Evolutionary conservation across 2,797 vertebrate genomes (phyloP), one percentile per base, ranked within the genome.

Genomic region (Moxostoma hubbsi): DNA sequence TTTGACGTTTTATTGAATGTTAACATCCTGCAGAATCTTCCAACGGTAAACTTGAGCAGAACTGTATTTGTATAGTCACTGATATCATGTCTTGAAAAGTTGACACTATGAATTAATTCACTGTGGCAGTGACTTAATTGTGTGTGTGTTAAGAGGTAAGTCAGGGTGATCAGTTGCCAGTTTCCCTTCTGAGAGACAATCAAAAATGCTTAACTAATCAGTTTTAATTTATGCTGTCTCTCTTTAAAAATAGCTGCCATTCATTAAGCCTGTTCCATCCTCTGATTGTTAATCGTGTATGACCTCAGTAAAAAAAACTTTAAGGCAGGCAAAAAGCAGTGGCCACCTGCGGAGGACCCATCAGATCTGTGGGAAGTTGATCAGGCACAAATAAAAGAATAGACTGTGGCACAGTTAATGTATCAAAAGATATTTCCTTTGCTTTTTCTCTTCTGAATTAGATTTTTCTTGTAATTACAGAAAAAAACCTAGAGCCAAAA

Each of bases 171-270:
- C 45, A 16, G 72, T 3, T 13, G 15, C 45, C 55, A 71, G 61
- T 68, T 58, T 77, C 8, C 51, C 24, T 24, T 53, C n/a, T n/a
- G 62, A 79, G 51, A 13, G 57, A 76, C 78, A 79, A 58, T 85
- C 79, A 86, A 89, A 89, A 85, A 85, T 85, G 83, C 78, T 89
- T 87, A 88, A 85, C 87, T 88, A 84, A 82, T 83, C 83, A 74
- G 74, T 80, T 68, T 80, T 89, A 85, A 89, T 89, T 86, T 57
- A 11, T 78, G 73, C 9, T 3, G 68, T 87, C 83, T 36, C 3
- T 36, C 36, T 36, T 36, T 36, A 36, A 36, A 36, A 36, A 36
- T 36, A 36, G 36, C 36, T 79, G 80, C 80, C 85, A 51, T 63
- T 51, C 86, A 85, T 89, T 85, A 85, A 87, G 85, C 68, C 77